Evolutionary conservation across 2,797 vertebrate species (phyloP).

Genomic region (Loris lydekkerianus): DNA sequence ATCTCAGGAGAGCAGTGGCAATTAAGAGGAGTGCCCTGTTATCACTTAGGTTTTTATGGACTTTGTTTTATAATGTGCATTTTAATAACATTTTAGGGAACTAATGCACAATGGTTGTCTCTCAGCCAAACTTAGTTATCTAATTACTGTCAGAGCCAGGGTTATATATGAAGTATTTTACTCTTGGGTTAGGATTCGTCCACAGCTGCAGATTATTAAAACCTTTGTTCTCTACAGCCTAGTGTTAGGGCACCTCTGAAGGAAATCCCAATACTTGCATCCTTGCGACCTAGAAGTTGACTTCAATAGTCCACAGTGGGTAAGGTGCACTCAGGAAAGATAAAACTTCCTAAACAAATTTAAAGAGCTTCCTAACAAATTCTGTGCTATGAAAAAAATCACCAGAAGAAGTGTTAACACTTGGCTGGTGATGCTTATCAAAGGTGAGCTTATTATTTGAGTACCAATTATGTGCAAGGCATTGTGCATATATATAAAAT

Average conservation of each 20-base stretch:
- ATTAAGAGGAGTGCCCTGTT: conserved; percentile 24
- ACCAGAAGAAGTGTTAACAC: background rate
- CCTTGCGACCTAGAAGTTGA: conserved; percentile 20
- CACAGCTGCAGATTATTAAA: background rate
- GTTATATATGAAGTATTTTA: conserved; percentile 19
- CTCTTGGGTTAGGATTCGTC: background rate
- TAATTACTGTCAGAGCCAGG: background rate
- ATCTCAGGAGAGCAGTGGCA: background rate
- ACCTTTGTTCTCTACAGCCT: background rate
- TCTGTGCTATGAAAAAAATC: background rate
- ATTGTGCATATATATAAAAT: background rate
- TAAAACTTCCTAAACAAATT: too few species aligned
- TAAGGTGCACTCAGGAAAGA: background rate
- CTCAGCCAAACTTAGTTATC: background rate
- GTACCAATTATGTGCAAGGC: background rate
- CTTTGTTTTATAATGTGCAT: background rate
- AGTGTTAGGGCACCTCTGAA: conserved; percentile 5
- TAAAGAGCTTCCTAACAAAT: background rate
- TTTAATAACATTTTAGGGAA: conserved; percentile 10
- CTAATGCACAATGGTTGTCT: background rate
- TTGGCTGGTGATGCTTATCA: conserved; percentile 13
- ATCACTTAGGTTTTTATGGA: background rate
- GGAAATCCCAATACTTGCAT: background rate
- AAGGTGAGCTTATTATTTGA: background rate
- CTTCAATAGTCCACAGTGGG: background rate